Evolutionary conservation across 2,888 invertebrate genomes (phyloP).

Genomic region (Tolmerus cingulatus): DNA sequence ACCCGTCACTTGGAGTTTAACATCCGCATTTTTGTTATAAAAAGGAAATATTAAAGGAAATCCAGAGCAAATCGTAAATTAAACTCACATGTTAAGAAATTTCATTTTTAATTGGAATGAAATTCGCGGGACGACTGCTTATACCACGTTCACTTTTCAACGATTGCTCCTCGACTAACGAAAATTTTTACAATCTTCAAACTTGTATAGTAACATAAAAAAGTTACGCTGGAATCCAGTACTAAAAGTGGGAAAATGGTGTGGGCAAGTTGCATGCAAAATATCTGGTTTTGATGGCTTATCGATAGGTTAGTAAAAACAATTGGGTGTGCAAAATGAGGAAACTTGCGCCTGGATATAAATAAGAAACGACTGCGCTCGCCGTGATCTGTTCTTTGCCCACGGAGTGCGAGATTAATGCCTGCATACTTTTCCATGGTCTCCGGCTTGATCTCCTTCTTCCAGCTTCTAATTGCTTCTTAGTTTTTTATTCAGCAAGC

Average conservation of each 20-base stretch:
- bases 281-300: constrained; percentile 22
- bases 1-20: background rate
- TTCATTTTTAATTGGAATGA: constrained; percentile 42
- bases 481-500: background rate
- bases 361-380: background rate
- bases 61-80: constrained; percentile 22
- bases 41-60: constrained; percentile 6
- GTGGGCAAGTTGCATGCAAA: constrained; percentile 39
- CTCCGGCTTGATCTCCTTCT: background rate
- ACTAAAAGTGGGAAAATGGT: constrained; percentile 21
- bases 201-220: constrained; percentile 47
- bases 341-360: constrained; percentile 5
- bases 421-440: background rate
- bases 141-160: constrained; percentile 49
- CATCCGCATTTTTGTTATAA: background rate
- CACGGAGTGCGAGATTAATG: background rate
- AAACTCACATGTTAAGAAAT: constrained; percentile 48
- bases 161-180: constrained; percentile 48
- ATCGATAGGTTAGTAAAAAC: constrained; percentile 19
- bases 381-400: background rate
- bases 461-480: background rate
- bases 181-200: constrained; percentile 49
- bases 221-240: constrained; percentile 26
- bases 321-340: constrained; percentile 29
- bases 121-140: constrained; percentile 44